Conservation (phyloP, 2,113 vertebrate genomes). For the Bagarius yarrelli region DNA sequence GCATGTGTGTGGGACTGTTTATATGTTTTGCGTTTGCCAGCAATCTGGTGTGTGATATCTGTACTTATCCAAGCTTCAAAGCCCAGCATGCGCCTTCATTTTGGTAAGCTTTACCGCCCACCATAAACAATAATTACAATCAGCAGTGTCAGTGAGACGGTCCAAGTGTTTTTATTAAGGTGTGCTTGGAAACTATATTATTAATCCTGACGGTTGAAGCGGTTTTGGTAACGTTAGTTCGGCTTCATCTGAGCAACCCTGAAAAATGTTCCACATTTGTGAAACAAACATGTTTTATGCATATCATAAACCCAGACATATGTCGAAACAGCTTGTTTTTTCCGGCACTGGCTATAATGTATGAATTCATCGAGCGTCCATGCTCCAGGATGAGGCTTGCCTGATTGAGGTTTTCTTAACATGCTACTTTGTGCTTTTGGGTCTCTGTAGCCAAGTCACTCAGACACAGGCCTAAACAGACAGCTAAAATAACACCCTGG, state of each 20-base stretch:
- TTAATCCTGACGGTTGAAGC: slow-evolving; percentile 17
- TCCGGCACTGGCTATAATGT: neutral
- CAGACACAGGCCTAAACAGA: slow-evolving; percentile 73
- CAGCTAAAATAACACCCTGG: slow-evolving; percentile 76
- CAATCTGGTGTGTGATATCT: slow-evolving; percentile 36
- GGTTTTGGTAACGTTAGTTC: neutral
- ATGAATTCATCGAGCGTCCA: neutral
- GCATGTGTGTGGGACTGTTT: slow-evolving; percentile 46
- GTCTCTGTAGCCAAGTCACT: slow-evolving; percentile 67
- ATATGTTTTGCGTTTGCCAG: slow-evolving; percentile 38
- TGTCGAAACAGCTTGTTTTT: slow-evolving; percentile 17
- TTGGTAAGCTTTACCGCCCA: slow-evolving; percentile 32
- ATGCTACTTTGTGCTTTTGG: slow-evolving; percentile 43
- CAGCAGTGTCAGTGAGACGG: slow-evolving; percentile 34
- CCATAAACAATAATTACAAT: slow-evolving; percentile 43
- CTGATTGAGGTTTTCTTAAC: slow-evolving; percentile 20
- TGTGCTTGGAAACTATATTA: slow-evolving; percentile 20
- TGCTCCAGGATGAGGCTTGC: neutral
- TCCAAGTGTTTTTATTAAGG: slow-evolving; percentile 40
- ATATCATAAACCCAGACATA: slow-evolving; percentile 33
- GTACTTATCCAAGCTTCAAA: slow-evolving; percentile 42
- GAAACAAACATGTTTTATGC: slow-evolving; percentile 28
- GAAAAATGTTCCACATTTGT: slow-evolving; percentile 13
- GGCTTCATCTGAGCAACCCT: neutral
- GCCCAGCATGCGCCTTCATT: slow-evolving; percentile 33